phyloP scores from a whole-genome alignment of 1,140 invertebrate species.

The Acromyrmex heyeri region DNA sequence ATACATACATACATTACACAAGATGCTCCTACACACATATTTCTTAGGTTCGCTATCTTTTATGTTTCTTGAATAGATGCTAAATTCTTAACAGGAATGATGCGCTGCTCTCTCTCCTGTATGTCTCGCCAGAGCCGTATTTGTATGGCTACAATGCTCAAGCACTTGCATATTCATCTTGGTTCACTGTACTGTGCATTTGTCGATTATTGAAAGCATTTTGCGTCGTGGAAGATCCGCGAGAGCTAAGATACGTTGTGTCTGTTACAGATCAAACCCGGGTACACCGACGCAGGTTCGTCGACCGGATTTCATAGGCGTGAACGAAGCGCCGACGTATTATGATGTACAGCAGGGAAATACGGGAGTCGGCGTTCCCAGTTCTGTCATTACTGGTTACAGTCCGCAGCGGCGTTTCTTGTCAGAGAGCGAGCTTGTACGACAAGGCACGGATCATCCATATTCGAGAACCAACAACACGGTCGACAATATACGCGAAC shows the following conservation, averaged over 20 bases:
- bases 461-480: constrained; percentile 87
- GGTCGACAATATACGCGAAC: constrained; percentile 90
- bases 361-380: constrained; percentile 70
- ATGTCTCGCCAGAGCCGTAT: constrained; percentile 84
- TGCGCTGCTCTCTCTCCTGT: constrained; percentile 79
- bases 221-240: not conserved
- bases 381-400: constrained; percentile 81
- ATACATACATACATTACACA: constrained; percentile 56
- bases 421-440: constrained; percentile 93
- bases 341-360: constrained; percentile 86
- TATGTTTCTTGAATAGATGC: constrained; percentile 80
- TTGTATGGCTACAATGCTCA: constrained; percentile 85
- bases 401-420: constrained; percentile 94
- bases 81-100: constrained; percentile 82
- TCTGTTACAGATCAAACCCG: constrained; percentile 92
- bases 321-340: constrained; percentile 87
- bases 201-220: constrained; percentile 72
- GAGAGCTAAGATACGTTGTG: constrained; percentile 39
- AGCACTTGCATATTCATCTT: constrained; percentile 83
- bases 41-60: constrained; percentile 76
- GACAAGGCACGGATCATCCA: constrained; percentile 88
- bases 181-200: constrained; percentile 76
- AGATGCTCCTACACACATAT: constrained; percentile 48
- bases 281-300: constrained; percentile 95
- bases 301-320: constrained; percentile 94